Conservation (phyloP, 2,113 vertebrate genomes). For the Mobula hypostoma region DNA sequence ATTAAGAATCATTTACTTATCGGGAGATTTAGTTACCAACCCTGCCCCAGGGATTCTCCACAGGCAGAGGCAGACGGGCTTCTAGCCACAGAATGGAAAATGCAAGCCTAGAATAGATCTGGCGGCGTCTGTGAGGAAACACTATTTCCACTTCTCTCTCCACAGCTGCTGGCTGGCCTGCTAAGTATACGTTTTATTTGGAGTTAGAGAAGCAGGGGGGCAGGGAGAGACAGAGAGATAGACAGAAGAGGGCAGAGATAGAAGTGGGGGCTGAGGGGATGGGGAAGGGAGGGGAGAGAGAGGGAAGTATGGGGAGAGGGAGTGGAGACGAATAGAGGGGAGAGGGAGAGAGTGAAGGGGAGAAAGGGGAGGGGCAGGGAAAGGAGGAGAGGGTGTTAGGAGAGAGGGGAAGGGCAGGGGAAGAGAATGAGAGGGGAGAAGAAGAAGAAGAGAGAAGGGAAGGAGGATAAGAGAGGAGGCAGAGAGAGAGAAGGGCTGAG, state of each 20-base stretch:
- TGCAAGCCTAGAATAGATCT: no score
- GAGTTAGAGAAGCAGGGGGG: background rate
- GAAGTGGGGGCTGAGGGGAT: background rate
- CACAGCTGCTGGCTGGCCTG: no score
- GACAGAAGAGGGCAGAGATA: conserved; percentile 41
- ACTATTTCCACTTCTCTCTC: no score
- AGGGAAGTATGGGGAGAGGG: background rate
- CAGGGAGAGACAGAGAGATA: background rate
- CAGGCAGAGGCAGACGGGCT: no score
- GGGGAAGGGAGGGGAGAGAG: background rate
- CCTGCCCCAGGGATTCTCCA: no score
- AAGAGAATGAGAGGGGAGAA: conserved; percentile 41
- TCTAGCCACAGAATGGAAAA: no score
- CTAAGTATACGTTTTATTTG: no score
- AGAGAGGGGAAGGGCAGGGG: conserved; percentile 44
- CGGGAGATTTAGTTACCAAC: no score
- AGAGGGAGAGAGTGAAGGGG: no score
- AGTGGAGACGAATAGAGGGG: background rate
- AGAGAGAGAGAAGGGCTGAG: background rate
- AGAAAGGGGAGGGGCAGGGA: conserved; percentile 42
- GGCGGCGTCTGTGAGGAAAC: no score
- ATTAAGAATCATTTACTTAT: no score
- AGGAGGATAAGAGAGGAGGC: background rate
- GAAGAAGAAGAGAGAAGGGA: conserved; percentile 39
- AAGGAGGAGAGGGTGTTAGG: conserved; percentile 42